A percentile compares a stretch with the other conserved stretches of the same genome.
Evolutionary conservation across 2,797 vertebrate species (phyloP).

Genomic region (Lateolabrax maculatus): DNA sequence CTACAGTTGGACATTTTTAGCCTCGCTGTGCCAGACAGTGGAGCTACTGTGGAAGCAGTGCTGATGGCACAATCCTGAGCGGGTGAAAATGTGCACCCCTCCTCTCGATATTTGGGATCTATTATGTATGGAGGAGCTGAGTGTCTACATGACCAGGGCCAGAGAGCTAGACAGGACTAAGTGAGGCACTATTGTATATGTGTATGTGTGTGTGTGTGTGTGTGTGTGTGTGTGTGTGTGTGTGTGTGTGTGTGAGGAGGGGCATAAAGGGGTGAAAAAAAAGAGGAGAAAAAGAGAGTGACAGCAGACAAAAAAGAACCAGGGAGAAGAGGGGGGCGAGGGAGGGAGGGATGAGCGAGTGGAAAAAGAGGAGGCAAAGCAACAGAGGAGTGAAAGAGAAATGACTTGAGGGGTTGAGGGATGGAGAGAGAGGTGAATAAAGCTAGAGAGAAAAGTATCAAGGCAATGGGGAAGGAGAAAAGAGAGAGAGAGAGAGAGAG

Average conservation of each 20-base stretch:
- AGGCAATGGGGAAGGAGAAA: constrained; percentile 67
- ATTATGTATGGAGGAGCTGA: constrained; percentile 73
- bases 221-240: constrained; percentile 21
- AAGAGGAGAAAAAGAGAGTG: constrained; percentile 69
- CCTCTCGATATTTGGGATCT: constrained; percentile 67
- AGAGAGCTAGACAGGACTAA: constrained; percentile 67
- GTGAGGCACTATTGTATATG: constrained; percentile 64
- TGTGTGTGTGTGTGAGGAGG: constrained; percentile 43
- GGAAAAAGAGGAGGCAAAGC: constrained; percentile 78
- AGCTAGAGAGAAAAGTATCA: constrained; percentile 71
- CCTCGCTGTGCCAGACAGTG: constrained; percentile 31
- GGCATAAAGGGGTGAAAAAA: constrained; percentile 59
- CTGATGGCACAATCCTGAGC: constrained; percentile 56
- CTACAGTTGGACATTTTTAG: constrained; percentile 28
- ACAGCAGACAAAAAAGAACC: constrained; percentile 79
- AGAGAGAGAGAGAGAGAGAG: constrained; percentile 8
- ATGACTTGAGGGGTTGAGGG: constrained; percentile 80
- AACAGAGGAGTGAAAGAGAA: constrained; percentile 80
- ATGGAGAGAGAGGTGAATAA: constrained; percentile 80
- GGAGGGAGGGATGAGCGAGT: constrained; percentile 60
- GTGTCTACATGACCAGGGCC: constrained; percentile 66
- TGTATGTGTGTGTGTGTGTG: constrained; percentile 21
- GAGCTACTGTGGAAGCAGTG: constrained; percentile 48
- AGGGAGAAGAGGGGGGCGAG: constrained; percentile 48
- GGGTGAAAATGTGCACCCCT: constrained; percentile 47